phyloP scores from a whole-genome alignment of 2,797 vertebrate genomes.

The Martes flavigula region DNA sequence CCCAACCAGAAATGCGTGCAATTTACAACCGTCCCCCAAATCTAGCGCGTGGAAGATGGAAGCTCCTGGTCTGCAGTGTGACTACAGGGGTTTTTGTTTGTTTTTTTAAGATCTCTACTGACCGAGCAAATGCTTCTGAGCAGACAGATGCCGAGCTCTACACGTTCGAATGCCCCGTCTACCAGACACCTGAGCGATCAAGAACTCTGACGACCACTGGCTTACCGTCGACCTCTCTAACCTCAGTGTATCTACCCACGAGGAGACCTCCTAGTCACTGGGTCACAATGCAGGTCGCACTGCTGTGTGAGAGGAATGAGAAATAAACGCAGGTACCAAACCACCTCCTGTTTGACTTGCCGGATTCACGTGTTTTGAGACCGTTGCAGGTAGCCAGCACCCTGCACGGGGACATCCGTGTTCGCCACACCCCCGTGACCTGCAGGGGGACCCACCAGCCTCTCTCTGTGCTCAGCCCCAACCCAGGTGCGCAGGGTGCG shows the following conservation, averaged over 20 bases:
- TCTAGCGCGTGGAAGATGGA: not conserved
- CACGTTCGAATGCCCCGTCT: conserved; percentile 80
- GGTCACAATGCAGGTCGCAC: conserved; percentile 78
- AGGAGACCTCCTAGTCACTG: conserved; percentile 73
- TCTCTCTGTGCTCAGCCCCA: too few relatives aligned
- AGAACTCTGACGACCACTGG: conserved; percentile 28
- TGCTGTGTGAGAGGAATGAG: conserved; percentile 80
- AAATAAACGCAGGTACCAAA: not conserved
- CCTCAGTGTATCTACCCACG: conserved; percentile 71
- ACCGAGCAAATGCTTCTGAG: not conserved
- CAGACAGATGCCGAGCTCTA: not conserved
- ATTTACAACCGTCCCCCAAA: not conserved
- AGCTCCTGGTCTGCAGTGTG: not conserved
- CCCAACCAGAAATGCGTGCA: not conserved
- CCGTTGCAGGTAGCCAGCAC: fast-evolving
- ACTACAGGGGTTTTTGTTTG: not conserved
- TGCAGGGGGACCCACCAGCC: not conserved
- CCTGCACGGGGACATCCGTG: not conserved
- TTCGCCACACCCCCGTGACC: not conserved
- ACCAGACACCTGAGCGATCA: conserved; percentile 71
- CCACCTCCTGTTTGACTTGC: too few relatives aligned
- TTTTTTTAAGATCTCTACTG: conserved; percentile 26
- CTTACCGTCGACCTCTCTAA: conserved; percentile 69
- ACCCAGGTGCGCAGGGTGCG: too few relatives aligned
- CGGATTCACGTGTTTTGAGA: not conserved